Base-by-base conservation (phyloP, 2,888 invertebrate species). In the Chrysopilus asiliformis region DNA sequence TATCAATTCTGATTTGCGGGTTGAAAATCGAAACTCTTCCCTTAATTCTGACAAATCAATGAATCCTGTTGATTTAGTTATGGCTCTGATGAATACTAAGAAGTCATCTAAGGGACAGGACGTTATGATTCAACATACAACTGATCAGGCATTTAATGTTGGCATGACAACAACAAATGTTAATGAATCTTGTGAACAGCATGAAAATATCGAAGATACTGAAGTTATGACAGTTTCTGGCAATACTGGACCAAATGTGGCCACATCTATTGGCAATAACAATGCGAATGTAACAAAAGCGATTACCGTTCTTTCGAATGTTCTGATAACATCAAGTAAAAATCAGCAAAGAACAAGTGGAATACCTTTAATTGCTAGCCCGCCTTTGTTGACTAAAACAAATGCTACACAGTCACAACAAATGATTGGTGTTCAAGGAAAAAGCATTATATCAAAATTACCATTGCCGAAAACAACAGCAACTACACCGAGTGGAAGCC, bases 61-160 rank as follows among this genome's bases (percentile, higher is more conserved):
- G 10, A 71, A 71, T 47, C 72, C 74, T 2, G 70, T 71, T 25
- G 73, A 74, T 48, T 65, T 72, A 55, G 71, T 64, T 2, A 67
- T 72, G 67, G 71, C 72, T 43, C 56, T 74, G 38, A 66, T 74
- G 54, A 68, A 66, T 52, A 49, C 48, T 9, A 62, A 60, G 38
- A 52, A 44, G 13, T 16, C 19, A 18, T 19, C 34, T 10, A 30
- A 36, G 15, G n/a, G n/a, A n/a, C 37, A 37, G 18, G 37, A 37
- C 8, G 17, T 37, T 19, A 19, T 35, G 20, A 29, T 30, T 22
- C n/a, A 24, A 17, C 19, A 32, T 32, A 16, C 31, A 10, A 32
- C 32, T 12, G 7, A 28, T 10, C 19, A 7, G 2, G 37, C 22
- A 10, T 38, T 26, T 18, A 12, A 24, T 14, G 22, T 10, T 8